A percentile compares a stretch with the other conserved stretches of the same genome.
Evolutionary conservation across 2,797 vertebrate species (phyloP).

Genomic region (Crax fasciolata): DNA sequence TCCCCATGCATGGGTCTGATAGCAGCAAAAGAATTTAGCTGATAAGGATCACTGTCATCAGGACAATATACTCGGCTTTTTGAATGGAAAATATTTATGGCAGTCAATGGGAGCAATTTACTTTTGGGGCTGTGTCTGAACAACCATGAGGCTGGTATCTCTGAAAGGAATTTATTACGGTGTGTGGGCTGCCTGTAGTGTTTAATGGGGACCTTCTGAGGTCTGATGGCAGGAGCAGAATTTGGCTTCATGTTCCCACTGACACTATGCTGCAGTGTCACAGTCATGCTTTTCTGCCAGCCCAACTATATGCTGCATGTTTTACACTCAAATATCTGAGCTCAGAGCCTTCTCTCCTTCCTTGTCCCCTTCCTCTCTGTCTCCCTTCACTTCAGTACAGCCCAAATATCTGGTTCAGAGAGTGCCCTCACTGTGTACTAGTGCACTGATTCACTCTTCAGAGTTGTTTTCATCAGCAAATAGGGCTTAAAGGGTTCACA

Average conservation of each 20-base stretch:
- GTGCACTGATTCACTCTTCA: neutral
- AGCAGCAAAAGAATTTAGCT: slow-evolving; percentile 6
- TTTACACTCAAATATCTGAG: neutral
- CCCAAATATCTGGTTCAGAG: neutral
- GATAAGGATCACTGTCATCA: slow-evolving; percentile 19
- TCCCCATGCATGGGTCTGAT: slow-evolving; percentile 25
- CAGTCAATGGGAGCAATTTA: neutral
- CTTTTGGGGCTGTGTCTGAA: neutral
- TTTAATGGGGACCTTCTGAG: neutral
- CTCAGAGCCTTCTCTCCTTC: neutral
- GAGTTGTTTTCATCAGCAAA: neutral
- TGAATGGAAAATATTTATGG: neutral
- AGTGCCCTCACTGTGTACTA: neutral
- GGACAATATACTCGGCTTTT: neutral
- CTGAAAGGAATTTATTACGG: neutral
- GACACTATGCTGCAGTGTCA: neutral
- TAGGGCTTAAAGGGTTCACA: neutral
- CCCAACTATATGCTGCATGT: slow-evolving; percentile 24
- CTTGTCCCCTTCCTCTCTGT: neutral
- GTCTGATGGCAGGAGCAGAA: neutral
- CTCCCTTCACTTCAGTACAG: neutral
- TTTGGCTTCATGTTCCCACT: neutral
- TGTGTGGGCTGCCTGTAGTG: neutral
- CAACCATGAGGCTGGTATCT: neutral
- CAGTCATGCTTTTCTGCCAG: slow-evolving; percentile 5